Evolutionary conservation across 2,113 vertebrate genomes (phyloP).

Genomic region (Suricata suricatta): DNA sequence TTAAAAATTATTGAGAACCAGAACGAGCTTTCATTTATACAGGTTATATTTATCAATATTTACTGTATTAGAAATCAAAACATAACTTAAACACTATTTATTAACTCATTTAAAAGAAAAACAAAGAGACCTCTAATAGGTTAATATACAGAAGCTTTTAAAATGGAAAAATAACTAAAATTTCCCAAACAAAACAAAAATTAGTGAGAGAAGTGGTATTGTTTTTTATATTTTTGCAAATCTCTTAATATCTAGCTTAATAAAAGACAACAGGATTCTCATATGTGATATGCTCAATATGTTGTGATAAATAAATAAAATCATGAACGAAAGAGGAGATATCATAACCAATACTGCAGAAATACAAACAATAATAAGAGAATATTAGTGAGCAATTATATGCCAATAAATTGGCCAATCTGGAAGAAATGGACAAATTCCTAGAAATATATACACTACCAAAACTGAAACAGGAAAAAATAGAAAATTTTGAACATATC

Average conservation of each 20-base stretch:
- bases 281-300: neutral
- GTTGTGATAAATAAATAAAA: neutral
- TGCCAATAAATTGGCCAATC: no score
- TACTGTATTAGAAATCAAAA: neutral
- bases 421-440: no score
- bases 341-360: no score
- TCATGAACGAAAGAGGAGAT: no score
- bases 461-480: no score
- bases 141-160: neutral
- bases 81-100: neutral
- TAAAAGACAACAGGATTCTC: neutral
- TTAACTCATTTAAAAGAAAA: neutral
- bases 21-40: neutral
- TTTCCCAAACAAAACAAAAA: neutral
- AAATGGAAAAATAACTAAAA: neutral
- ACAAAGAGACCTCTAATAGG: neutral
- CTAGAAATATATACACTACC: no score
- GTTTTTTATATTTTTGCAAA: neutral
- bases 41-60: neutral
- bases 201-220: neutral
- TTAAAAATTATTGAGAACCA: neutral
- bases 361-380: no score
- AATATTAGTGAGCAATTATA: no score
- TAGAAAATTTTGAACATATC: no score
- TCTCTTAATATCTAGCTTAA: neutral